Conservation (phyloP, 2,797 vertebrate genomes). For the Holocentrus rufus region DNA sequence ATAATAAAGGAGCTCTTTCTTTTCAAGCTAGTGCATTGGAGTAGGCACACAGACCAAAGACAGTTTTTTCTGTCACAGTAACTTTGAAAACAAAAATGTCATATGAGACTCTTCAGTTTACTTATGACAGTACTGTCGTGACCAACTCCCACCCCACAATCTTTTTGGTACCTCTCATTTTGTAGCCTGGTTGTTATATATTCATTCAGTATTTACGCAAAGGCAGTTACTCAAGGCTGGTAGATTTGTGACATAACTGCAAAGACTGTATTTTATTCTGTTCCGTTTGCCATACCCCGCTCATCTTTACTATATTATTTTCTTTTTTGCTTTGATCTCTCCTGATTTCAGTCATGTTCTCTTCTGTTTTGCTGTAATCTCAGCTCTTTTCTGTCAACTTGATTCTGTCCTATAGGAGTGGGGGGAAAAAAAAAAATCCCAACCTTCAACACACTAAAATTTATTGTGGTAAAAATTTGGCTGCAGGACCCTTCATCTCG, state of each 20-base stretch:
- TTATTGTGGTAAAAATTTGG: conserved; percentile 28
- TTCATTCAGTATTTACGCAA: conserved; percentile 1
- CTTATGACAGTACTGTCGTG: too few relatives aligned
- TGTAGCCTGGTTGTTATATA: neutral
- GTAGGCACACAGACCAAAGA: too few relatives aligned
- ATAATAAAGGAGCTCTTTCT: too few relatives aligned
- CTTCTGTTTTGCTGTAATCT: conserved; percentile 19
- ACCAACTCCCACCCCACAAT: neutral
- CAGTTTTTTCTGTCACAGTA: too few relatives aligned
- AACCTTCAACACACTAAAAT: neutral
- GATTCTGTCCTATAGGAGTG: neutral
- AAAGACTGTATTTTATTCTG: conserved; percentile 32
- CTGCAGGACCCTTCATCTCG: conserved; percentile 21
- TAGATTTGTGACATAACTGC: conserved; percentile 33
- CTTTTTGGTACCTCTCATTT: too few relatives aligned
- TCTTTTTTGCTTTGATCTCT: conserved; percentile 23
- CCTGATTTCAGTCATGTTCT: conserved; percentile 22
- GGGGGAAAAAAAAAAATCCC: conserved; percentile 8
- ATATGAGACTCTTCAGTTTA: too few relatives aligned
- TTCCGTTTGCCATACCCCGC: neutral
- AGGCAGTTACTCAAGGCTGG: conserved; percentile 22
- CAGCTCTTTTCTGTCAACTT: neutral
- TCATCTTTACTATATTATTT: neutral
- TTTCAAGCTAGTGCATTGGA: too few relatives aligned
- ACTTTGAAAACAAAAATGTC: too few relatives aligned